phyloP scores from a whole-genome alignment of 2,113 vertebrate genomes.

The Callipepla californica region DNA sequence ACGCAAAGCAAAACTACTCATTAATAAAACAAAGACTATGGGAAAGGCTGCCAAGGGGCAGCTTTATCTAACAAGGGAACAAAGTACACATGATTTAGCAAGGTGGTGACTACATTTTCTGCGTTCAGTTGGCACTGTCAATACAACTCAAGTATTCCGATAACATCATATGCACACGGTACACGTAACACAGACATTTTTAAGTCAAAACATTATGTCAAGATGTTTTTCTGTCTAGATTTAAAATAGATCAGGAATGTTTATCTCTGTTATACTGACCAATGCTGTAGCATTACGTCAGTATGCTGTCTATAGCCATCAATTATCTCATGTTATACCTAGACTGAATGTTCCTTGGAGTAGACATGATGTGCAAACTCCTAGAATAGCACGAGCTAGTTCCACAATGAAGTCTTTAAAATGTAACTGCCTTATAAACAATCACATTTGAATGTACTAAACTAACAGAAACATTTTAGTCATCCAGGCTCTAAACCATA shows the following conservation, averaged over 20 bases:
- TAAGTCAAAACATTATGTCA: not conserved
- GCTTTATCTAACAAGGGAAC: constrained; percentile 62
- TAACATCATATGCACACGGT: not conserved
- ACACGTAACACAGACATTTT: not conserved
- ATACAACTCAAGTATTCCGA: not conserved
- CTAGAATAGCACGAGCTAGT: not conserved
- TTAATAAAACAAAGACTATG: constrained; percentile 68
- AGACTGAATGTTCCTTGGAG: not conserved
- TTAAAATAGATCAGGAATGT: not conserved
- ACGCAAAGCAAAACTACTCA: constrained; percentile 62
- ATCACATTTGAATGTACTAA: not conserved
- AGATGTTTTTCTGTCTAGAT: not conserved
- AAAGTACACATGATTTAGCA: constrained; percentile 46
- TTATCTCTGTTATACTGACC: not conserved
- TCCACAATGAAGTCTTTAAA: not conserved
- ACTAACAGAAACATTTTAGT: not conserved
- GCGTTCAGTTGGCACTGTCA: not conserved
- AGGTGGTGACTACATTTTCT: constrained; percentile 37
- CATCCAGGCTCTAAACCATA: not conserved
- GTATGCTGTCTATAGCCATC: not conserved
- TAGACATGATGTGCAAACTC: not conserved
- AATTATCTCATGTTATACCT: not conserved
- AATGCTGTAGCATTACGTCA: not conserved
- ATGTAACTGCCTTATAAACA: not conserved
- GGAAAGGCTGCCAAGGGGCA: constrained; percentile 67